These are phyloP conservation scores for Drosophila dives DNA, from an alignment of 2,888 invertebrate species.

Conservation along the genomic window DNA sequence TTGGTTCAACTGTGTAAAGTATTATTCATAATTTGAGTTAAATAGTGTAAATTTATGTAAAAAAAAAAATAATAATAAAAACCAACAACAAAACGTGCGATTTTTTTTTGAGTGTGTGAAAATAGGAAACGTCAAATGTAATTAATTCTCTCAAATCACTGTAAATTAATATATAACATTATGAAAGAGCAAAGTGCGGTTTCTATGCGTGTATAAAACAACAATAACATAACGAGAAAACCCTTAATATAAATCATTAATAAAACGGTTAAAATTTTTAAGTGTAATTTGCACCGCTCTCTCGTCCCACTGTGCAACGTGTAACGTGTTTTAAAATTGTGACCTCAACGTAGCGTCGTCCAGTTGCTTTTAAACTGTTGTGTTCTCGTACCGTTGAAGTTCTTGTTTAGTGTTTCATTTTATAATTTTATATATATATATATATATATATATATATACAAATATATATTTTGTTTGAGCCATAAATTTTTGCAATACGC, in stretches of 20 bases:
- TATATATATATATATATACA: neutral
- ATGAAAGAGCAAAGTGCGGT: slow-evolving; percentile 62
- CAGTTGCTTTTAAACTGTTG: slow-evolving; percentile 51
- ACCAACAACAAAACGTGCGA: slow-evolving; percentile 43
- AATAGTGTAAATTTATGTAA: slow-evolving; percentile 74
- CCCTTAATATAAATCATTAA: slow-evolving; percentile 3
- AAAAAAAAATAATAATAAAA: slow-evolving; percentile 46
- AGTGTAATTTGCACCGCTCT: slow-evolving; percentile 12
- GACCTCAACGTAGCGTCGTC: slow-evolving; percentile 32
- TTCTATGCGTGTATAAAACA: slow-evolving; percentile 49
- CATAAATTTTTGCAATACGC: slow-evolving; percentile 71
- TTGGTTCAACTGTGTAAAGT: slow-evolving; percentile 68
- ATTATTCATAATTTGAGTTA: slow-evolving; percentile 72
- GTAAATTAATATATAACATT: slow-evolving; percentile 64
- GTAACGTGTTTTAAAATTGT: slow-evolving; percentile 25
- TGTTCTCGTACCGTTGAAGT: slow-evolving; percentile 29
- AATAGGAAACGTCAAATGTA: slow-evolving; percentile 36
- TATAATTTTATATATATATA: neutral
- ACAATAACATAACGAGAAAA: slow-evolving; percentile 30
- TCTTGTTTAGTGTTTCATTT: slow-evolving; percentile 1
- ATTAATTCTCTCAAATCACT: slow-evolving; percentile 49
- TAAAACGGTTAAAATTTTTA: slow-evolving; percentile 7
- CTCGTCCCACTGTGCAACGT: slow-evolving; percentile 40
- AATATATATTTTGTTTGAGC: slow-evolving; percentile 4
- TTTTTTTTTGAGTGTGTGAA: slow-evolving; percentile 47